phyloP scores from a whole-genome alignment of 2,113 vertebrate species.

The Junco hyemalis region DNA sequence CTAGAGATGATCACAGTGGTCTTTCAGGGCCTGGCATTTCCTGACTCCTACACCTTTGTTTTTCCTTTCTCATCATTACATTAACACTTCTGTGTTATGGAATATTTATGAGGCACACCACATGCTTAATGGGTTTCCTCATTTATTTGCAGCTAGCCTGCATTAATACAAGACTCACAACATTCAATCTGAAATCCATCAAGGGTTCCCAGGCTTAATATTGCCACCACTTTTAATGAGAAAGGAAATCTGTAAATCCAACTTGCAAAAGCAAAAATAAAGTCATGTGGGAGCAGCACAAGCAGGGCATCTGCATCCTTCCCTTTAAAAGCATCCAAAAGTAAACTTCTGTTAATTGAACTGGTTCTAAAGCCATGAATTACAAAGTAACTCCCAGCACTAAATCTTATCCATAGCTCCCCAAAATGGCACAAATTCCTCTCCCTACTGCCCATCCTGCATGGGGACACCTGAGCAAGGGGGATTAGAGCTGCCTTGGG shows the following conservation, averaged over 20 bases:
- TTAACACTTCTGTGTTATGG: slow-evolving; percentile 10
- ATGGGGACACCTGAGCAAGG: accelerated
- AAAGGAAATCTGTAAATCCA: slow-evolving; percentile 39
- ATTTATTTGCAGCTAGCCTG: slow-evolving; percentile 1
- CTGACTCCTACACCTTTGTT: neutral
- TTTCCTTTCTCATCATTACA: neutral
- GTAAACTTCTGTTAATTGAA: neutral
- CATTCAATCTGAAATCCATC: slow-evolving; percentile 43
- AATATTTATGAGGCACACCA: slow-evolving; percentile 48
- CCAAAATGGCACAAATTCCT: neutral
- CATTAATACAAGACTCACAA: slow-evolving; percentile 12
- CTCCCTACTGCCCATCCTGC: neutral
- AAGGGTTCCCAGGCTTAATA: slow-evolving; percentile 6
- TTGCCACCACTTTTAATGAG: neutral
- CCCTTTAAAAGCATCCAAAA: neutral
- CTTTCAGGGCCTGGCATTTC: neutral
- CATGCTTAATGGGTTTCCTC: slow-evolving; percentile 46
- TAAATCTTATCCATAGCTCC: neutral
- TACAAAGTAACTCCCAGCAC: neutral
- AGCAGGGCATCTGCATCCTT: neutral
- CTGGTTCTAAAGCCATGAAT: neutral
- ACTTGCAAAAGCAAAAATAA: neutral
- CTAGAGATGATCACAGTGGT: neutral
- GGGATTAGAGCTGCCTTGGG: neutral
- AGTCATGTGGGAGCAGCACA: neutral